Evolutionary conservation across 2,113 vertebrate species (phyloP), one percentile per base, ranked within the genome.

Genomic region (Donacobius atricapilla): DNA sequence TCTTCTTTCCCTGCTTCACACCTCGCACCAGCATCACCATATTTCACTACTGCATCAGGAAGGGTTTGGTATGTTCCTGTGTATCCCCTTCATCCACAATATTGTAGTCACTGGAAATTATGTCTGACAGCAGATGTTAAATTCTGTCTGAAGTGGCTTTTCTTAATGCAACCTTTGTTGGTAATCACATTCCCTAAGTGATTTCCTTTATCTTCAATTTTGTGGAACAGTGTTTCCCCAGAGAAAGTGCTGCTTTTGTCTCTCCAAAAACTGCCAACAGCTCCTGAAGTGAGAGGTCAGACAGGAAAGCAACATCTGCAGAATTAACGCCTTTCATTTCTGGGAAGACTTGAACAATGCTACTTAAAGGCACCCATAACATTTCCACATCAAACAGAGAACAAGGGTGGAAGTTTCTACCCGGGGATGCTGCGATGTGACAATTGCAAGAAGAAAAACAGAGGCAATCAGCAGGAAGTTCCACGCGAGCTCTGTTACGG

Each of bases 211-310:
- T 28, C 64, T 47, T 33, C 1, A 24, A 5, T 42, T 60, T 12
- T 25, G 23, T 35, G 19, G 37, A 86, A 68, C 0, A 5, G 11
- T 4, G 6, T 35, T 93, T 64, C 44, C 13, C 5, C 22, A 42
- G n/a, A 31, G 37, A 47, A 71, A 35, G 25, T 0, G 9, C 6
- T 15, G 12, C 51, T 39, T 48, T 12, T 0, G 0, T 15, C 16
- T 58, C 13, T 37, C 35, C 1, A 1, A n/a, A 84, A 78, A 18
- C 37, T 37, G 33, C 27, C 66, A 56, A 47, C 27, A 81, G 16
- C 28, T 93, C n/a, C 31, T 40, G 48, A 47, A 66, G 42, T 5
- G 54, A 39, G 63, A 81, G 51, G 33, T 78, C 56, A 75, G 37
- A 24, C 31, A 42, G 21, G 7, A 76, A 65, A 72, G 30, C 22